Conservation (phyloP, 2,113 vertebrate species). For the Daphoenositta chrysoptera region DNA sequence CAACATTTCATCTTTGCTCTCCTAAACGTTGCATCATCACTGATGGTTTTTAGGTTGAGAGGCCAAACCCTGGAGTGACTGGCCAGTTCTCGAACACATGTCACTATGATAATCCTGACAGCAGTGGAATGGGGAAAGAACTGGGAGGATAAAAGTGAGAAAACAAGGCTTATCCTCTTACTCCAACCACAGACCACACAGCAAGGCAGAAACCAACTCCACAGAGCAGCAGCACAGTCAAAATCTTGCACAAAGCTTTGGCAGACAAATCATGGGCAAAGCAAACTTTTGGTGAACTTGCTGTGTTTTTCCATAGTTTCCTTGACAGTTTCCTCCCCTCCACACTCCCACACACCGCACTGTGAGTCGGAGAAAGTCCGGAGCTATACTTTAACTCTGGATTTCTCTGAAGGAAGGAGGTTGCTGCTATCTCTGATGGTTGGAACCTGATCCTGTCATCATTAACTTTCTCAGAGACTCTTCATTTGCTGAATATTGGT, state of each 20-base stretch:
- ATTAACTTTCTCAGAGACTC: conserved; percentile 42
- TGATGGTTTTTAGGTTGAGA: background rate
- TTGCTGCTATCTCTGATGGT: conserved; percentile 17
- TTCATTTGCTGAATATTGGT: conserved; percentile 44
- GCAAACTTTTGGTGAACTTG: background rate
- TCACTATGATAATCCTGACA: too few species aligned
- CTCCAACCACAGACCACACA: background rate
- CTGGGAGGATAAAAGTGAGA: background rate
- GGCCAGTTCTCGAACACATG: too few species aligned
- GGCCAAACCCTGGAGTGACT: too few species aligned
- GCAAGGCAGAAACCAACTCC: background rate
- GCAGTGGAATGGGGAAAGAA: background rate
- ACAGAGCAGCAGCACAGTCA: background rate
- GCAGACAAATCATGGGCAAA: background rate
- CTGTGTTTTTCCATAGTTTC: background rate
- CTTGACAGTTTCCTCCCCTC: background rate
- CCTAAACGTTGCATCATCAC: background rate
- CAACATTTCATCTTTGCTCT: background rate
- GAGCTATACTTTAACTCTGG: background rate
- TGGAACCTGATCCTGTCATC: conserved; percentile 48
- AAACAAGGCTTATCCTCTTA: background rate
- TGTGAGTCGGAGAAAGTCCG: background rate
- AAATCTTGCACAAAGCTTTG: background rate
- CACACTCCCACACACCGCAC: background rate
- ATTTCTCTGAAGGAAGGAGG: conserved; percentile 27